Percentiles rank a stretch among this genome's conserved stretches.
Evolutionary conservation across 2,113 vertebrate species (phyloP).

Genomic region (Aspidoscelis tigris): DNA sequence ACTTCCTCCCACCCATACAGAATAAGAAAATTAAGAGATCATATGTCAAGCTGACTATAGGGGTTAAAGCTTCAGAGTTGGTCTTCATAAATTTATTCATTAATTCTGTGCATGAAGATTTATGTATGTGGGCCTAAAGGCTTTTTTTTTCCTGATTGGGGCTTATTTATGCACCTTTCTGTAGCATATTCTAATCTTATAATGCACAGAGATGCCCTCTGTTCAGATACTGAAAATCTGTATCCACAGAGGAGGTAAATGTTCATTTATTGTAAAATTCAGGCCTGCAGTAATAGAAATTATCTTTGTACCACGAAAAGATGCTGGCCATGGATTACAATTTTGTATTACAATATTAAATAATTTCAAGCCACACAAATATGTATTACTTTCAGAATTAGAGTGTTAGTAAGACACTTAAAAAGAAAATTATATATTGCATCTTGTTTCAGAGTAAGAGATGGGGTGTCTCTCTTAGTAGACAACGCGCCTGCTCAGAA

Average conservation of each 20-base stretch:
- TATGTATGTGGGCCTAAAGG: conserved; percentile 57
- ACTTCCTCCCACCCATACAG: conserved; percentile 58
- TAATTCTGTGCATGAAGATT: conserved; percentile 70
- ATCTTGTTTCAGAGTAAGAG: neutral
- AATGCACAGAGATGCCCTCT: conserved; percentile 27
- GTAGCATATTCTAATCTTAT: conserved; percentile 49
- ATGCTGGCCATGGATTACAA: neutral
- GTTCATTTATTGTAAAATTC: conserved; percentile 43
- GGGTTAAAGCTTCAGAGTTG: conserved; percentile 68
- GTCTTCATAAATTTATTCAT: conserved; percentile 71
- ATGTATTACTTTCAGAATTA: neutral
- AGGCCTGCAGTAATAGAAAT: neutral
- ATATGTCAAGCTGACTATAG: conserved; percentile 66
- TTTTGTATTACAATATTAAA: conserved; percentile 2
- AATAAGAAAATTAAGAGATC: conserved; percentile 76
- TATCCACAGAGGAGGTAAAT: conserved; percentile 21
- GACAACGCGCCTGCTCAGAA: too few species aligned
- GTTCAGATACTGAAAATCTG: conserved; percentile 39
- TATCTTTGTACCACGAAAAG: neutral
- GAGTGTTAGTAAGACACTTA: neutral
- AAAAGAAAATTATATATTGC: neutral
- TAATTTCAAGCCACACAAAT: conserved; percentile 21
- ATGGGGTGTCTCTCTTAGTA: too few species aligned
- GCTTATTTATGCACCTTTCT: conserved; percentile 52
- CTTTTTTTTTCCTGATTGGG: conserved; percentile 43